phyloP scores from a whole-genome alignment of 2,113 vertebrate genomes.

The Lanius ludovicianus region DNA sequence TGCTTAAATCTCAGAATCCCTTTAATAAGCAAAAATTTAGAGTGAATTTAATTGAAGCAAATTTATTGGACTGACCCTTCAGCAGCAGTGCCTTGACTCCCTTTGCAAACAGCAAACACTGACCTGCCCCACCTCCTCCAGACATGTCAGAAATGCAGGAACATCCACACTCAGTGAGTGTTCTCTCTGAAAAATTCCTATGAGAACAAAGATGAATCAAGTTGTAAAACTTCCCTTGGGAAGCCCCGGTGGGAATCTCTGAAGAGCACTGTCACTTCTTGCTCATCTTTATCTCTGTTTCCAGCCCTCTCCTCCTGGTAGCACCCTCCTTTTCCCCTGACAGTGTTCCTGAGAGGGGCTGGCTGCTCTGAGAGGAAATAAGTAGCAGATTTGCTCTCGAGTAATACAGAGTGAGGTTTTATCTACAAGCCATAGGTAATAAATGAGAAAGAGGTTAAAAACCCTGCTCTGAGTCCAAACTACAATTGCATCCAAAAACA shows the following conservation, averaged over 20 bases:
- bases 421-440: constrained; percentile 17
- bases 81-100: neutral
- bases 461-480: neutral
- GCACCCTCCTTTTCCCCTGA: neutral
- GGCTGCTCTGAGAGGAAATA: neutral
- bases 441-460: constrained; percentile 35
- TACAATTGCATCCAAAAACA: constrained; percentile 11
- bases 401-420: neutral
- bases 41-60: neutral
- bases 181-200: neutral
- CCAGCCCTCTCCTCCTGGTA: neutral
- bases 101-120: neutral
- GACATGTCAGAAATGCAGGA: neutral
- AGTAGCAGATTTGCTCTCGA: neutral
- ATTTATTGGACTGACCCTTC: neutral
- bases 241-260: neutral
- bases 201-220: neutral
- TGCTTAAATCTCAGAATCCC: neutral
- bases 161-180: neutral
- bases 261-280: neutral
- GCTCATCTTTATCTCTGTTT: neutral
- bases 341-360: neutral
- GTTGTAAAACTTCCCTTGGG: neutral
- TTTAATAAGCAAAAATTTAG: neutral
- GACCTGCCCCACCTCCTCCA: neutral